Conservation (phyloP, 1,140 invertebrate species). For the Nephila pilipes region DNA sequence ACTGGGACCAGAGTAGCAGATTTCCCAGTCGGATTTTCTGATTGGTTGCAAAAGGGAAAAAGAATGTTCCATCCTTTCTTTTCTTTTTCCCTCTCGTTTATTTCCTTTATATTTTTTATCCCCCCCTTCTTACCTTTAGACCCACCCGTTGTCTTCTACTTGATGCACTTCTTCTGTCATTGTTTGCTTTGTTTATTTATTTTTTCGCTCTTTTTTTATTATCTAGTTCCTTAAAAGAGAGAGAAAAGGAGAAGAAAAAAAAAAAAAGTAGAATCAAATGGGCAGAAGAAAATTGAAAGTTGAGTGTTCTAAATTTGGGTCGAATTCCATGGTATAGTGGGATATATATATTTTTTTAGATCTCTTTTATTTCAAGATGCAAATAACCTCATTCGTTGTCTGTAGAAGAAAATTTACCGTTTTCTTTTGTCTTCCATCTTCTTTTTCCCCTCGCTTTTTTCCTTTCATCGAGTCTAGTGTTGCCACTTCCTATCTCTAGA, state of each 20-base stretch:
- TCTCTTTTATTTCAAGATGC: constrained; percentile 57
- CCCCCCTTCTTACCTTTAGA: background rate
- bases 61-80: constrained; percentile 40
- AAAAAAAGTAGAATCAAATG: constrained; percentile 56
- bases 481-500: background rate
- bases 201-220: constrained; percentile 13
- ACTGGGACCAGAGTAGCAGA: constrained; percentile 67
- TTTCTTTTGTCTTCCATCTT: constrained; percentile 15
- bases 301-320: constrained; percentile 74
- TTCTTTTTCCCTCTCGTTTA: background rate
- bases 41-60: constrained; percentile 70
- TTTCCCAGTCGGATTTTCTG: constrained; percentile 69
- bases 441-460: background rate
- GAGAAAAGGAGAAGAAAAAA: background rate
- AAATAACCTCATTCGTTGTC: constrained; percentile 60
- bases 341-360: constrained; percentile 4
- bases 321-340: constrained; percentile 39
- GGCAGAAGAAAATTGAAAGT: constrained; percentile 75
- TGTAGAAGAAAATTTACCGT: constrained; percentile 18
- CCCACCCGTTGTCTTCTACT: constrained; percentile 35
- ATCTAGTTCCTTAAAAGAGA: background rate
- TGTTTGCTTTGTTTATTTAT: constrained; percentile 52
- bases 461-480: background rate
- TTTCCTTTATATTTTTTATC: background rate
- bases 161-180: constrained; percentile 62